Conservation (phyloP, 2,888 invertebrate species). For the Troglohyphantes excavatus region DNA sequence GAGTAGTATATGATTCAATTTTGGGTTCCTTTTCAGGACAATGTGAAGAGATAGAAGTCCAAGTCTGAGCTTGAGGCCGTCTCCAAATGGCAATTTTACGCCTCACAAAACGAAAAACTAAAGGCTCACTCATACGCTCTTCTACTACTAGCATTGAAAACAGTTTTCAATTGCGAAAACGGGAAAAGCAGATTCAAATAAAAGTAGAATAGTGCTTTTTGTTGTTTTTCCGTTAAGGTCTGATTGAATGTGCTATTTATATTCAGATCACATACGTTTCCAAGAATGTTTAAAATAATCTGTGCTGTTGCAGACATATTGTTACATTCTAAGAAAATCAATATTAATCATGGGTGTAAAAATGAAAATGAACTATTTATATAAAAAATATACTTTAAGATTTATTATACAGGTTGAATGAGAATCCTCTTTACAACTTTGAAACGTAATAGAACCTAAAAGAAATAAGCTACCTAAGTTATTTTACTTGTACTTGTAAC, state of each 20-base stretch:
- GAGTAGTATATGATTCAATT: slow-evolving; percentile 61
- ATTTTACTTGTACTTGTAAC: no score
- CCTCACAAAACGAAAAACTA: slow-evolving; percentile 25
- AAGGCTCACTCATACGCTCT: slow-evolving; percentile 5
- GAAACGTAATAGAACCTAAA: no score
- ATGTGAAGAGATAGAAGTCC: slow-evolving; percentile 46
- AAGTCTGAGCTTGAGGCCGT: slow-evolving; percentile 12
- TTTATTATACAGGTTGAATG: no score
- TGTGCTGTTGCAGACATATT: no score
- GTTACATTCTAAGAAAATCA: no score
- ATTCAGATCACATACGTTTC: no score
- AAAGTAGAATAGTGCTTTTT: not conserved
- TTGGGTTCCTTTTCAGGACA: slow-evolving; percentile 53
- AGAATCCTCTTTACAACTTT: no score
- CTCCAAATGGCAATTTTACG: slow-evolving; percentile 59
- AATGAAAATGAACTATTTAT: no score
- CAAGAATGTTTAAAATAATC: no score
- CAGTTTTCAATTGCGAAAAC: slow-evolving; percentile 8
- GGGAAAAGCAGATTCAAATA: not conserved
- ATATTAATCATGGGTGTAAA: no score
- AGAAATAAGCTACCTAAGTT: no score
- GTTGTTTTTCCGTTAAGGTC: not conserved
- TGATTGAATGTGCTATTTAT: not conserved
- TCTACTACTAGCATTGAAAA: slow-evolving; percentile 18
- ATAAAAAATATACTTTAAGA: no score